phyloP scores from a whole-genome alignment of 1,140 invertebrate genomes.

The Polypedilum pembai region DNA sequence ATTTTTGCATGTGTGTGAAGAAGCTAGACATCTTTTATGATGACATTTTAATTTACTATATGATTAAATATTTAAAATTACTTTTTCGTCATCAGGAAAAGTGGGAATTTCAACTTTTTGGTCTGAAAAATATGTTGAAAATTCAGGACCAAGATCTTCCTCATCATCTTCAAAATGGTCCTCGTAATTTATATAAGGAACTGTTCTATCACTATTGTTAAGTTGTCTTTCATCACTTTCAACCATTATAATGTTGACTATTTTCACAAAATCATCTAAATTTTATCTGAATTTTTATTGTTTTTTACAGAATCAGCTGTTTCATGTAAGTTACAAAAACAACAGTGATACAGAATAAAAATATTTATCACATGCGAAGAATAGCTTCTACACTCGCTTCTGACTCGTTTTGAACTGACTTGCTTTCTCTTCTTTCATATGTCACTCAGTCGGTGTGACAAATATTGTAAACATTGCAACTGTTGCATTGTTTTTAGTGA shows the following conservation, averaged over 20 bases:
- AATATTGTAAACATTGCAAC: too few species aligned
- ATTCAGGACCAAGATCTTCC: background rate
- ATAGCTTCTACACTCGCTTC: too few species aligned
- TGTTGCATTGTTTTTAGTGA: too few species aligned
- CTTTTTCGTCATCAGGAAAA: background rate
- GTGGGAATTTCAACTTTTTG: background rate
- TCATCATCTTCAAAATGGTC: background rate
- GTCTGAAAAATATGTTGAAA: constrained; percentile 1
- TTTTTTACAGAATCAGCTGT: constrained; percentile 17
- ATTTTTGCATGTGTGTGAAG: too few species aligned
- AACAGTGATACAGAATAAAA: too few species aligned
- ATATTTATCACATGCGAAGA: too few species aligned
- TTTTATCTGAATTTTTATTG: background rate
- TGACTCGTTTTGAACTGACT: too few species aligned
- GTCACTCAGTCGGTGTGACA: too few species aligned
- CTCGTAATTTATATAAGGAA: background rate
- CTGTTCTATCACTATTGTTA: background rate
- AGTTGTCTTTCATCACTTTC: background rate
- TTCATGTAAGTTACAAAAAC: background rate
- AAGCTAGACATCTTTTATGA: too few species aligned
- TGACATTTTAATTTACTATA: too few species aligned
- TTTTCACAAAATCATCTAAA: background rate
- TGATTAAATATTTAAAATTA: background rate
- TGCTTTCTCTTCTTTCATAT: too few species aligned
- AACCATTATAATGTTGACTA: background rate